Base-by-base conservation (phyloP, 2,113 vertebrate genomes). In the Sapayoa aenigma region DNA sequence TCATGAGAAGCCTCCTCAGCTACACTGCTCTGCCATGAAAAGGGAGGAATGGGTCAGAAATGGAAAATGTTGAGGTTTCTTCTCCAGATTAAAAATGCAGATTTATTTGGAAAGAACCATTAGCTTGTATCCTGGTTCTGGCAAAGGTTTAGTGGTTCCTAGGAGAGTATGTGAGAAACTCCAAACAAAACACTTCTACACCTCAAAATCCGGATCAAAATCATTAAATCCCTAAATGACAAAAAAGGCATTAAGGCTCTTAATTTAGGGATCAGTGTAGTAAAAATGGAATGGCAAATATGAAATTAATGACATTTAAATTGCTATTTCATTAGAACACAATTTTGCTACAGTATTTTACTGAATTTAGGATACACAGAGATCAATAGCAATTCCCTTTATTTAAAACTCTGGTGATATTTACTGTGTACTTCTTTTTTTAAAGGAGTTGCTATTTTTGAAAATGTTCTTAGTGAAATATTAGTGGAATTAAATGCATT, bases 241-340 rank as follows among this genome's bases (percentile, higher is more conserved):
- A 91, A 8, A 55, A 73, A 47, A 97, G 84, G 77, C 82, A 74
- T 55, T 95, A 91, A 89, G 6, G 66, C n/a, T 50, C 73, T 75
- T 92, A 94, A 96, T 97, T 96, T 93, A 89, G 89, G 84, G 95
- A 97, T 97, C 96, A 93, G 88, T 75, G 93, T 80, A 95, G 89
- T 93, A 97, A 92, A 95, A 97, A 95, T 81, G 83, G 90, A 97
- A 95, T 94, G 94, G 93, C 93, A 97, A 97, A 96, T 97, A 95
- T 93, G 83, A 97, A 98, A 97, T 97, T 97, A 98, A 98, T 98
- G 95, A 41, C 81, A 95, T 97, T 96, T 97, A 98, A 98, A 98
- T 97, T 95, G 96, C 84, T 84, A 87, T 97, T 97, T 97, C 95
- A 97, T 97, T 97, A 96, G 95, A 95, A 97, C 96, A 95, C 87